phyloP scores from a whole-genome alignment of 2,797 vertebrate species.

The Buphagus erythrorhynchus region DNA sequence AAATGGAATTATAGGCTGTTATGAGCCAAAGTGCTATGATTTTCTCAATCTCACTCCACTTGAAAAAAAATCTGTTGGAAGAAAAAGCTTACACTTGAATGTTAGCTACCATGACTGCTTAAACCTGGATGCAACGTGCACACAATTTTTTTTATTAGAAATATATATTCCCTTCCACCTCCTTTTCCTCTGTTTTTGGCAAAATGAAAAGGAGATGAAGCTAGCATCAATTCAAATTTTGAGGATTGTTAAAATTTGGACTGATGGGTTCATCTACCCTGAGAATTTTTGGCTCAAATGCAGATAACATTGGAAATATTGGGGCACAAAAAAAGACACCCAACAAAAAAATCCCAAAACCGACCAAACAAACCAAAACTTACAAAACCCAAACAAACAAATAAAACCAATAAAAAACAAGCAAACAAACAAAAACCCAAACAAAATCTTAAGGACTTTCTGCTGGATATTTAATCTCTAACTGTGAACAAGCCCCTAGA shows the following conservation, averaged over 20 bases:
- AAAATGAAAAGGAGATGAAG: not conserved
- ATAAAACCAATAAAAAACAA: not conserved
- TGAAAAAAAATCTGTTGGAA: not conserved
- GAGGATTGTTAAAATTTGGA: not conserved
- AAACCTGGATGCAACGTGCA: not conserved
- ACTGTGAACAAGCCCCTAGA: not conserved
- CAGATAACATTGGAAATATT: not conserved
- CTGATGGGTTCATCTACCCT: not conserved
- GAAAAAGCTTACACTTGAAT: not conserved
- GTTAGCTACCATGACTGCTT: not conserved
- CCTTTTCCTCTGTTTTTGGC: not conserved
- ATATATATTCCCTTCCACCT: not conserved
- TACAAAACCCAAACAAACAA: not conserved
- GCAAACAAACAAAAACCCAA: fast-evolving
- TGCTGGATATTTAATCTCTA: not conserved
- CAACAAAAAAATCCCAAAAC: not conserved
- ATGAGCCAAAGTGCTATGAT: not conserved
- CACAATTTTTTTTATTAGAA: not conserved
- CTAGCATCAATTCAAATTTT: not conserved
- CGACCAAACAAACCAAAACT: not conserved
- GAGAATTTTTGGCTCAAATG: not conserved
- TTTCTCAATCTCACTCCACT: not conserved
- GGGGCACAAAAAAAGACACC: not conserved
- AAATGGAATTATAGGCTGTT: constrained; percentile 4
- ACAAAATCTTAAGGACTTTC: not conserved